Conservation (phyloP, 2,797 vertebrate genomes). For the Pangasius sanitwongsei region DNA sequence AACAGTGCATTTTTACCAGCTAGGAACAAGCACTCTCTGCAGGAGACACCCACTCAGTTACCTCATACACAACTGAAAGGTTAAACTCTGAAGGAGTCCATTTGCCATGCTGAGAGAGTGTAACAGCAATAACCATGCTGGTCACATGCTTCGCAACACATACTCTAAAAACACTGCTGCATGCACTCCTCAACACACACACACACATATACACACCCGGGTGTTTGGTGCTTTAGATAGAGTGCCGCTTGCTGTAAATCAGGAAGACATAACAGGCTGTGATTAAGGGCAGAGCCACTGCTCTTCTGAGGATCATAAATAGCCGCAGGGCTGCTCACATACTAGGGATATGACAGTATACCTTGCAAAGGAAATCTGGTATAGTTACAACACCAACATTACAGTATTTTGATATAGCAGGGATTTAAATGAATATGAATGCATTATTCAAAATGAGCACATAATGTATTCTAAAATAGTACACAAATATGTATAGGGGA, state of each 20-base stretch:
- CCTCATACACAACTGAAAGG: conserved; percentile 19
- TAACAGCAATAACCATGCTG: neutral
- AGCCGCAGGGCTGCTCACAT: conserved; percentile 47
- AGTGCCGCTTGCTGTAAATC: conserved; percentile 64
- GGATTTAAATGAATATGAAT: neutral
- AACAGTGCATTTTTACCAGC: conserved; percentile 1
- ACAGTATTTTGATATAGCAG: neutral
- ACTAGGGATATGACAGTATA: conserved; percentile 23
- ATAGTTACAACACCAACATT: neutral
- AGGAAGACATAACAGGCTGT: conserved; percentile 65
- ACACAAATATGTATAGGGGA: neutral
- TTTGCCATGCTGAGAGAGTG: conserved; percentile 10
- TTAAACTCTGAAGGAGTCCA: conserved; percentile 16
- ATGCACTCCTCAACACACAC: neutral
- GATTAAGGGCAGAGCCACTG: conserved; percentile 67
- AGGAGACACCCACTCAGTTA: conserved; percentile 11
- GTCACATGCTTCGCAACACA: neutral
- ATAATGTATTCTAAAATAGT: neutral
- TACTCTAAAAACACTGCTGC: neutral
- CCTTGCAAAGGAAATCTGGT: conserved; percentile 30
- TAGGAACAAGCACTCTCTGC: neutral
- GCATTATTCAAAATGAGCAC: neutral
- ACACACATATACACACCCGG: conserved; percentile 15
- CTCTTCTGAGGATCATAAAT: conserved; percentile 58
- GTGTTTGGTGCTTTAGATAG: conserved; percentile 58